phyloP scores from a whole-genome alignment of 30 jellyfish, hydroid and myxozoan species.

The Mastigias papua region DNA sequence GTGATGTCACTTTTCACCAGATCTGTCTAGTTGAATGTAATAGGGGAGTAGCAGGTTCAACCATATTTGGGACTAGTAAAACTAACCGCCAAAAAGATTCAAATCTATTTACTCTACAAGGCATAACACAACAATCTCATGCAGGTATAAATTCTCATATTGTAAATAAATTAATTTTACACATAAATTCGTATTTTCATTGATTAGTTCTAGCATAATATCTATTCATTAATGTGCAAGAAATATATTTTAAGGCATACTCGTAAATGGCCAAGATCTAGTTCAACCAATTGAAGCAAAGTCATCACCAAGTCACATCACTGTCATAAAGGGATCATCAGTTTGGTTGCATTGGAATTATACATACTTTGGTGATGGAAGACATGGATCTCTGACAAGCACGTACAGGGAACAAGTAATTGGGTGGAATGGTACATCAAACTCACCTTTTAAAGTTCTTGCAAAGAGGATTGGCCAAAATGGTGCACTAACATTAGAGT shows the following conservation, averaged over 20 bases:
- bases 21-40: no score
- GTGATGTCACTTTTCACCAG: no score
- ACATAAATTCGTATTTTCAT: no score
- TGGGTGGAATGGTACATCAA: neutral
- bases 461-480: constrained; percentile 19
- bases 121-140: no score
- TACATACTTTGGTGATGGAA: constrained; percentile 20
- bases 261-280: neutral
- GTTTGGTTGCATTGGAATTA: constrained; percentile 50
- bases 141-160: no score
- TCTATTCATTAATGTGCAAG: no score
- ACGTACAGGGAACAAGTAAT: neutral
- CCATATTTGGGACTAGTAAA: no score
- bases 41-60: no score
- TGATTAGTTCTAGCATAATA: no score
- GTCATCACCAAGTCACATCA: constrained; percentile 60
- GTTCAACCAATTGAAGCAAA: constrained; percentile 27
- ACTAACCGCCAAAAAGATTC: no score
- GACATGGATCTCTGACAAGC: neutral
- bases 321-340: constrained; percentile 25
- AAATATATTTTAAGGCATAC: neutral
- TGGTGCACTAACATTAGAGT: neutral
- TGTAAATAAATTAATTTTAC: no score
- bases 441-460: neutral
- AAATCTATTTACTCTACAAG: no score